Conservation (phyloP, 2,113 vertebrate genomes). For the Indicator indicator region DNA sequence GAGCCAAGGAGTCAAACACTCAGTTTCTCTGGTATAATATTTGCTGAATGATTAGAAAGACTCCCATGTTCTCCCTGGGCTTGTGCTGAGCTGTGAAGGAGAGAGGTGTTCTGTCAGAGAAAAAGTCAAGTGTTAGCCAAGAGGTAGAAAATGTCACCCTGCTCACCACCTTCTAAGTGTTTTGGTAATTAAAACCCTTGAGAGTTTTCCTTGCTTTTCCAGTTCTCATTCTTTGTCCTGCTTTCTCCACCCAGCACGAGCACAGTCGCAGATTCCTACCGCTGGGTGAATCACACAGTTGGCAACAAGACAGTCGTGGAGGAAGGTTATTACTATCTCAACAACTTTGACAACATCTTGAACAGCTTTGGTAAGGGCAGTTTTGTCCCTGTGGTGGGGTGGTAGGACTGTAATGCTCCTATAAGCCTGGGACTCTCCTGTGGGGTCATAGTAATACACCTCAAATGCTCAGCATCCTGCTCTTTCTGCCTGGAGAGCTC, state of each 20-base stretch:
- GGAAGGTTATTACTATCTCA: conserved; percentile 98
- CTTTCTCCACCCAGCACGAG: conserved; percentile 79
- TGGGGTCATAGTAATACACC: not conserved
- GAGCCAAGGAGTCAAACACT: not conserved
- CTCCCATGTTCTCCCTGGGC: not conserved
- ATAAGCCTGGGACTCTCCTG: not conserved
- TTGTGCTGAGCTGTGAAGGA: not conserved
- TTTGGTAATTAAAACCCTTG: not conserved
- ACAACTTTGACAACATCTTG: conserved; percentile 97
- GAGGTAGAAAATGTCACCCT: not conserved
- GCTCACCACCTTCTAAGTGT: not conserved
- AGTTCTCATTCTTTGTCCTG: not conserved
- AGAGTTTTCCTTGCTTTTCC: not conserved
- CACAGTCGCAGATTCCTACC: conserved; percentile 92
- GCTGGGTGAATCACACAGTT: conserved; percentile 83
- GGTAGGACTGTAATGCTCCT: not conserved
- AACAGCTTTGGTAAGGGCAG: conserved; percentile 91
- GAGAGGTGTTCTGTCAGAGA: not conserved
- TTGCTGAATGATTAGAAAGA: not conserved
- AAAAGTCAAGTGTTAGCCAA: not conserved
- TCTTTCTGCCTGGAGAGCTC: not conserved
- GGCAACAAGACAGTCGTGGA: conserved; percentile 88
- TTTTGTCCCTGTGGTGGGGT: not conserved
- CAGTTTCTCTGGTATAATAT: not conserved
- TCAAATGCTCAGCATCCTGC: not conserved